A percentile compares a stretch with the other conserved stretches of the same genome.
phyloP scores from a whole-genome alignment of 2,113 vertebrate species.

The Chionodraco myersi region DNA sequence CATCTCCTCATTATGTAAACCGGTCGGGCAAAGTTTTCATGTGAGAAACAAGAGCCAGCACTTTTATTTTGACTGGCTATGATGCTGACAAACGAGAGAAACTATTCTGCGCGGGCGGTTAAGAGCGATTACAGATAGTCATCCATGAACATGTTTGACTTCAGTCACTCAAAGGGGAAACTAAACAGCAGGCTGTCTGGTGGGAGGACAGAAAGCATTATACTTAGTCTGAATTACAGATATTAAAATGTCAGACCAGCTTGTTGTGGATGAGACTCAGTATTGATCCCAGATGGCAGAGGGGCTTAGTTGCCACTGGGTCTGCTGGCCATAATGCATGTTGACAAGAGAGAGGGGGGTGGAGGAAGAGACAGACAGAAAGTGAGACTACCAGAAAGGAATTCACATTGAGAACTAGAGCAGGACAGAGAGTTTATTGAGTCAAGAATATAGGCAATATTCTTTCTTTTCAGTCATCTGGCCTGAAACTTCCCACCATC shows the following conservation, averaged over 20 bases:
- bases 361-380: slow-evolving; percentile 64
- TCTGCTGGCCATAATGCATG: slow-evolving; percentile 74
- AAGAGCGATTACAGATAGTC: slow-evolving; percentile 69
- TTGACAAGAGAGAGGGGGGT: slow-evolving; percentile 63
- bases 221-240: slow-evolving; percentile 85
- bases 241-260: slow-evolving; percentile 83
- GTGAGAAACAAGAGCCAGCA: slow-evolving; percentile 44
- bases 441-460: slow-evolving; percentile 19
- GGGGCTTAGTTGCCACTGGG: slow-evolving; percentile 71
- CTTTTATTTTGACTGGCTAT: slow-evolving; percentile 64
- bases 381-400: slow-evolving; percentile 65
- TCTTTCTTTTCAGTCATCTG: slow-evolving; percentile 10
- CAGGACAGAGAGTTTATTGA: slow-evolving; percentile 20
- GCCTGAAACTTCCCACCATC: slow-evolving; percentile 20
- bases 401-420: slow-evolving; percentile 43
- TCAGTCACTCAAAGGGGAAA: slow-evolving; percentile 70
- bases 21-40: slow-evolving; percentile 44
- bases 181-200: slow-evolving; percentile 74
- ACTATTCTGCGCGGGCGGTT: slow-evolving; percentile 50
- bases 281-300: slow-evolving; percentile 86
- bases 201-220: slow-evolving; percentile 81
- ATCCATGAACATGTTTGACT: slow-evolving; percentile 67
- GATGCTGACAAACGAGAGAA: slow-evolving; percentile 42
- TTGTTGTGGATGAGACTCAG: slow-evolving; percentile 78
- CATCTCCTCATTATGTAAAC: slow-evolving; percentile 38